Evolutionary conservation across 2,888 invertebrate genomes (phyloP).

Genomic region (Andrena haemorrhoa): DNA sequence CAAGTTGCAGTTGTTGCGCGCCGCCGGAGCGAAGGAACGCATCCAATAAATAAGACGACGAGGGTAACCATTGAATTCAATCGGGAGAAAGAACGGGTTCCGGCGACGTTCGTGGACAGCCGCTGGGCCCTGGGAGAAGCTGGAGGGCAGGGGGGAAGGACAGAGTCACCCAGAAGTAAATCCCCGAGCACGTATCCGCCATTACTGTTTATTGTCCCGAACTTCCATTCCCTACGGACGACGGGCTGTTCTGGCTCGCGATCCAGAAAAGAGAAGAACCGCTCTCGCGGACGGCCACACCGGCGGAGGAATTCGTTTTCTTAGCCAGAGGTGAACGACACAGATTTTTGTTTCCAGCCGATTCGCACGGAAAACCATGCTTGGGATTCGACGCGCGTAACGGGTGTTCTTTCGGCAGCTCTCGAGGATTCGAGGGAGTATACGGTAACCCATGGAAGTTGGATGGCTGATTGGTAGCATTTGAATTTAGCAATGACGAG

Average conservation of each 20-base stretch:
- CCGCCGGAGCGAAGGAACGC: conserved; percentile 73
- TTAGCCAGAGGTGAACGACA: conserved; percentile 63
- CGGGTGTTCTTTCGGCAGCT: too few species aligned
- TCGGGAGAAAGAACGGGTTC: conserved; percentile 75
- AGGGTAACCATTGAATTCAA: conserved; percentile 77
- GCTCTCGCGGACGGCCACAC: conserved; percentile 69
- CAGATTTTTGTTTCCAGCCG: conserved; percentile 52
- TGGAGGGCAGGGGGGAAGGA: conserved; percentile 3
- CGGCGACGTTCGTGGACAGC: conserved; percentile 63
- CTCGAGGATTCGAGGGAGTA: too few species aligned
- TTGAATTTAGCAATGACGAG: too few species aligned
- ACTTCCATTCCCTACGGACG: conserved; percentile 77
- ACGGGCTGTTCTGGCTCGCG: conserved; percentile 58
- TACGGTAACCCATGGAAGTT: too few species aligned
- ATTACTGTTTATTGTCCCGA: conserved; percentile 80
- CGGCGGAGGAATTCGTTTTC: conserved; percentile 71
- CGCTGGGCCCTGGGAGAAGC: conserved; percentile 16
- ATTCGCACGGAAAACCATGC: conserved; percentile 24
- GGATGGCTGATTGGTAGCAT: too few species aligned
- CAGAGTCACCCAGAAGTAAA: conserved; percentile 76
- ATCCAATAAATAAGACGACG: conserved; percentile 77
- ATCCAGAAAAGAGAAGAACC: conserved; percentile 61
- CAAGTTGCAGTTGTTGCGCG: conserved; percentile 69
- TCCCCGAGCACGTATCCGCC: conserved; percentile 78
- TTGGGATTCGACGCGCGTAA: conserved; percentile 7